These are phyloP conservation scores for Colossoma macropomum DNA, from an alignment of 2,113 vertebrate genomes.

Conservation along the genomic window DNA sequence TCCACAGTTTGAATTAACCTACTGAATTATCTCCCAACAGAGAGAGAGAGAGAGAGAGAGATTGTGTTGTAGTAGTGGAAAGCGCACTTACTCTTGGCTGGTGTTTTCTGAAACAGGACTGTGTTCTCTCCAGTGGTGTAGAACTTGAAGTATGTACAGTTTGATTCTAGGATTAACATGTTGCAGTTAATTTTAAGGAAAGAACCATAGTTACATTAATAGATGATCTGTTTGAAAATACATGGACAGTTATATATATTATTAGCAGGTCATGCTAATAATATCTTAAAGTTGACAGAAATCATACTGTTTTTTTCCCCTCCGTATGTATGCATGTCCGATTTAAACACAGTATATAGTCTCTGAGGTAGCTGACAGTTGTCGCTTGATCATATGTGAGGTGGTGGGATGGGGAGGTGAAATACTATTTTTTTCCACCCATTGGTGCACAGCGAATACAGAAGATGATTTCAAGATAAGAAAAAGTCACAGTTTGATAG, in stretches of 20 bases:
- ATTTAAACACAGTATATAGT: no score
- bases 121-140: conserved; percentile 87
- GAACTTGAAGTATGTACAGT: conserved; percentile 91
- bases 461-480: no score
- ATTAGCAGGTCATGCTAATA: no score
- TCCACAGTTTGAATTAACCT: neutral
- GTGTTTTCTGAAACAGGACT: conserved; percentile 84
- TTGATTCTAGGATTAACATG: conserved; percentile 76
- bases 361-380: no score
- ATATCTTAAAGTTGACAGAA: no score
- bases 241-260: neutral
- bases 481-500: no score
- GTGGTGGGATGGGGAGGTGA: no score
- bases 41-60: neutral
- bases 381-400: no score
- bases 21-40: neutral
- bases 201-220: neutral
- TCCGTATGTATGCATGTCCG: no score
- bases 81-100: conserved; percentile 82
- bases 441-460: no score
- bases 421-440: no score
- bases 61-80: neutral
- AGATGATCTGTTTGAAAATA: neutral
- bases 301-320: no score
- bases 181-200: neutral